Conservation (phyloP, 2,888 invertebrate genomes). For the Macroteleia sp. region DNA sequence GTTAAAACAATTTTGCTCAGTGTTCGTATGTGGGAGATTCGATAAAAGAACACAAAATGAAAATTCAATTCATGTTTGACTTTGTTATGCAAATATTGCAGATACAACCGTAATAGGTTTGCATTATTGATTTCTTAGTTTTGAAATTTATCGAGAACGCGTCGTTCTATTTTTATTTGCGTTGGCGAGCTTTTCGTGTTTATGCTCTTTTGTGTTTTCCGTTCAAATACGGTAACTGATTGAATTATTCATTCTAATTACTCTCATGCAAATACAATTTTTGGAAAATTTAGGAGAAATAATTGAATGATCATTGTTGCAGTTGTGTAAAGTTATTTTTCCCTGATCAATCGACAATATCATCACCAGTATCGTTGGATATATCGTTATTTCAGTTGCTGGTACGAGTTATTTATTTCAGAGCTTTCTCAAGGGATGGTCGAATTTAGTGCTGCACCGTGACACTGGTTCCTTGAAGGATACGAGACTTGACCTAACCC, state of each 20-base stretch:
- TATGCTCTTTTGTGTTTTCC: too few species aligned
- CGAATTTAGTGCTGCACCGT: background rate
- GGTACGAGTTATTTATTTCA: too few species aligned
- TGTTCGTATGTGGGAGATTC: too few species aligned
- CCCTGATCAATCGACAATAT: too few species aligned
- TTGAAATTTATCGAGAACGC: slow-evolving; percentile 11
- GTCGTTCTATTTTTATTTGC: slow-evolving; percentile 10
- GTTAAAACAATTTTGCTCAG: too few species aligned
- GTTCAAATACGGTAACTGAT: background rate
- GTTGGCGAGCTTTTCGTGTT: background rate
- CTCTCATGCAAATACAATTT: background rate
- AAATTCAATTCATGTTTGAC: too few species aligned
- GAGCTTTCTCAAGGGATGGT: background rate
- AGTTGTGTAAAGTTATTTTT: too few species aligned
- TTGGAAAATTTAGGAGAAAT: slow-evolving; percentile 2
- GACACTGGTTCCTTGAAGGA: background rate
- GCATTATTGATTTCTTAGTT: slow-evolving; percentile 30
- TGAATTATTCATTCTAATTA: slow-evolving; percentile 22
- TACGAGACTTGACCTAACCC: slow-evolving; percentile 3
- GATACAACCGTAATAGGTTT: slow-evolving; percentile 13
- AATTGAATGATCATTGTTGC: too few species aligned
- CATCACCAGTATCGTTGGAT: too few species aligned
- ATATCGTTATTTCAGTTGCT: too few species aligned
- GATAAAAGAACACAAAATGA: too few species aligned
- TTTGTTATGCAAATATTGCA: slow-evolving; percentile 10